Conservation (phyloP, 2,797 vertebrate species). For the Anolis apletophallus region DNA sequence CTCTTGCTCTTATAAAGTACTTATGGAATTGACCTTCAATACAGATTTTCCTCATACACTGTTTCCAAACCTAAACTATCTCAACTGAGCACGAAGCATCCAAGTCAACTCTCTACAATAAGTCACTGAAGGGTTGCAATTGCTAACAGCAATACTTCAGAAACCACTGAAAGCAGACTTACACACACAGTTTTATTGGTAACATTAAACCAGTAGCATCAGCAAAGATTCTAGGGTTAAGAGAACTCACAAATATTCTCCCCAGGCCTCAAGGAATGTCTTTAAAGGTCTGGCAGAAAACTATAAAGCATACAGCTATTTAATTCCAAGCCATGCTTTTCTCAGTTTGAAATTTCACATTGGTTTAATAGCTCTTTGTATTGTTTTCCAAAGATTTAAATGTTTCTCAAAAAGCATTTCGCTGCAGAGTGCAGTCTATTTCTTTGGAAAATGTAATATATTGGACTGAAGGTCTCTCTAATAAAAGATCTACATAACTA, state of each 20-base stretch:
- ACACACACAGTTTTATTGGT: slow-evolving; percentile 50
- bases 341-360: slow-evolving; percentile 27
- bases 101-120: slow-evolving; percentile 62
- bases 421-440: background rate
- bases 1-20: slow-evolving; percentile 69
- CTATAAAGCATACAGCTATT: background rate
- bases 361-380: slow-evolving; percentile 9
- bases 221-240: slow-evolving; percentile 12
- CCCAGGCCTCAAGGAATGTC: background rate
- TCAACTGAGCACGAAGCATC: slow-evolving; percentile 57
- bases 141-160: slow-evolving; percentile 52
- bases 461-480: background rate
- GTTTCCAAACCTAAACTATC: slow-evolving; percentile 69
- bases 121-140: slow-evolving; percentile 54
- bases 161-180: slow-evolving; percentile 51
- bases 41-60: slow-evolving; percentile 62
- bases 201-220: slow-evolving; percentile 3
- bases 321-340: background rate
- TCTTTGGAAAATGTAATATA: background rate
- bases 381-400: background rate
- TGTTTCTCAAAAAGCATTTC: slow-evolving; percentile 1
- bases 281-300: background rate
- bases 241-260: background rate
- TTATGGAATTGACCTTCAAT: slow-evolving; percentile 67
- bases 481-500: slow-evolving; percentile 6